Base-by-base conservation (phyloP, 2,888 invertebrate genomes). In the Pammene fasciana region DNA sequence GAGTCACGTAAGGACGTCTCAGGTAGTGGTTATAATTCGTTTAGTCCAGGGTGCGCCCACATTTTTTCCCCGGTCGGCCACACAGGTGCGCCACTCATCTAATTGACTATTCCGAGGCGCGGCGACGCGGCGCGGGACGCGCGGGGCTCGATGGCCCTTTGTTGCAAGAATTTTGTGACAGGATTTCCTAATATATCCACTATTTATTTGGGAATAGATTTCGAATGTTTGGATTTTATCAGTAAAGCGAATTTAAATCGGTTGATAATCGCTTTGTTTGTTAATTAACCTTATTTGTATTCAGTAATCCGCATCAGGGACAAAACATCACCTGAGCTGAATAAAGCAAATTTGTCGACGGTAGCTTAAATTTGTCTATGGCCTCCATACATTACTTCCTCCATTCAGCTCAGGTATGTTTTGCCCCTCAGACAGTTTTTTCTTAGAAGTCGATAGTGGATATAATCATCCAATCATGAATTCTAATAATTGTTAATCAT, bases 21-120 rank as follows among this genome's bases (percentile, higher is more conserved):
- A 91, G 90, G 92, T 90, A 90, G 90, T 89, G 86, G 87, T 86
- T 88, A 89, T 90, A 91, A 92, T 92, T 91, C 92, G 92, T 92
- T 92, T 92, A 92, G 90, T 85, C 83, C 83, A 84, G 86, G 89
- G 85, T 87, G 90, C 89, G 89, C 88, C 86, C 85, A 86, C 84
- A 86, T 88, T 92, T 92, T 91, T 84, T 91, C 85, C 79, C 77
- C 75, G 77, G 73, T 74, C 85, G 90, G 85, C 92, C 92, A 92
- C 92, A 92, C 92, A 92, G 92, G 92, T 92, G 92, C 87, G 84
- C 83, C 81, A 82, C 80, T 79, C 82, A 83, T 82, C 88, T 89
- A 88, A 90, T 90, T 90, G 89, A 89, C 90, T 84, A 91, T 90
- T 90, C 89, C 84, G 78, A 55, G 84, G 86, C 86, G 86, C 84